Evolutionary conservation across 1,140 invertebrate genomes (phyloP).

Genomic region (Trachymyrmex cornetzi): DNA sequence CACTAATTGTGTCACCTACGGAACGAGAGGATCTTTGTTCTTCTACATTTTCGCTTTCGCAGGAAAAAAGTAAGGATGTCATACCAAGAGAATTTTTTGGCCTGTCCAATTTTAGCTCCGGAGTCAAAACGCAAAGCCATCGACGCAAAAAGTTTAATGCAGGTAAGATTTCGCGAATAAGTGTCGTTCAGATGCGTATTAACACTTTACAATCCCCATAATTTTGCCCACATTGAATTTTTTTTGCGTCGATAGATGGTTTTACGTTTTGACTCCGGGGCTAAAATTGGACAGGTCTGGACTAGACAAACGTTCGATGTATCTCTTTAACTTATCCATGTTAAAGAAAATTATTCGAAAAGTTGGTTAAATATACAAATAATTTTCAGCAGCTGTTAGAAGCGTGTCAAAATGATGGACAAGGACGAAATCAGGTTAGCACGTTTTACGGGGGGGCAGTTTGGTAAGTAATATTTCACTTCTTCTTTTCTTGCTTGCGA

Average conservation of each 20-base stretch:
- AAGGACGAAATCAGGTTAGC: background rate
- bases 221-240: too few species aligned
- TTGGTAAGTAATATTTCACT: background rate
- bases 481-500: background rate
- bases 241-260: too few species aligned
- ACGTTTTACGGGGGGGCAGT: background rate
- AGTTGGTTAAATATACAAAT: background rate
- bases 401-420: background rate
- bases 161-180: too few species aligned
- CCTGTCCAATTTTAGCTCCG: too few species aligned
- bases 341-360: constrained; percentile 15
- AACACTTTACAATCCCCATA: too few species aligned
- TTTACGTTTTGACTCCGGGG: too few species aligned
- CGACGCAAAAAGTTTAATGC: too few species aligned
- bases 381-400: background rate
- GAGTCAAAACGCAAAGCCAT: too few species aligned
- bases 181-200: too few species aligned
- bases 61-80: background rate
- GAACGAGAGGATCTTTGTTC: background rate
- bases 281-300: too few species aligned
- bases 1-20: background rate
- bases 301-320: background rate
- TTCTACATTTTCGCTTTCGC: background rate
- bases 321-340: background rate
- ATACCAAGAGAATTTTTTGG: background rate